phyloP scores from a whole-genome alignment of 2,888 invertebrate genomes.

The Lochmaea crataegi region DNA sequence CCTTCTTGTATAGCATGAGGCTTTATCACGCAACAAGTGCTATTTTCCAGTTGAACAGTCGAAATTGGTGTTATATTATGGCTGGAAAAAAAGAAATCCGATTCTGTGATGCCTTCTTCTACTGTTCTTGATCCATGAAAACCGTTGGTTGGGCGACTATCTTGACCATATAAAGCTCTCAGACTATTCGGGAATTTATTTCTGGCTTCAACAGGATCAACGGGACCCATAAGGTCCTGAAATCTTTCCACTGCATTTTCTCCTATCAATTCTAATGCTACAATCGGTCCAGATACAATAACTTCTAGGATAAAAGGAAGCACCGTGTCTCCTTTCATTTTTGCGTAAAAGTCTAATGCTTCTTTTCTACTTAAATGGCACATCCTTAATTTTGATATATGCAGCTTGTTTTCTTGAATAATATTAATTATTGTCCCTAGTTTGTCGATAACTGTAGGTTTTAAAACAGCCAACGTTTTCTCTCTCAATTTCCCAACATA shows the following conservation, averaged over 20 bases:
- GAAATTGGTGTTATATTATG: slow-evolving; percentile 56
- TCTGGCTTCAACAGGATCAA: slow-evolving; percentile 72
- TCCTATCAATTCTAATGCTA: slow-evolving; percentile 81
- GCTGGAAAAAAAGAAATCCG: slow-evolving; percentile 74
- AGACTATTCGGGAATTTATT: slow-evolving; percentile 69
- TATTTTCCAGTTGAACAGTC: slow-evolving; percentile 73
- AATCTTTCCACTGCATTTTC: slow-evolving; percentile 74
- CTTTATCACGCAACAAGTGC: slow-evolving; percentile 87
- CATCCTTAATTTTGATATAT: slow-evolving; percentile 73
- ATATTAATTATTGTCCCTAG: slow-evolving; percentile 80
- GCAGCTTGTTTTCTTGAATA: slow-evolving; percentile 71
- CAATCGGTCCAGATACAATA: slow-evolving; percentile 75
- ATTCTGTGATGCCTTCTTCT: slow-evolving; percentile 68
- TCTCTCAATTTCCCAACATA: slow-evolving; percentile 74
- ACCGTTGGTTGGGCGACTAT: slow-evolving; percentile 75
- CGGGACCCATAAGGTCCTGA: slow-evolving; percentile 72
- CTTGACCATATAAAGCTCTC: slow-evolving; percentile 74
- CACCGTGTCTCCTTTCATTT: slow-evolving; percentile 70
- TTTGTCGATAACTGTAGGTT: slow-evolving; percentile 76
- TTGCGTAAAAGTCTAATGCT: slow-evolving; percentile 71
- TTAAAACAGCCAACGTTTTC: slow-evolving; percentile 82
- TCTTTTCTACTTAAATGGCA: slow-evolving; percentile 74
- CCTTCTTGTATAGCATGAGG: slow-evolving; percentile 88
- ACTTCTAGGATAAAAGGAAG: slow-evolving; percentile 75
- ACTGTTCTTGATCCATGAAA: slow-evolving; percentile 74